phyloP scores from a whole-genome alignment of 64 coral and sea anemone species.

The Porites lutea region DNA sequence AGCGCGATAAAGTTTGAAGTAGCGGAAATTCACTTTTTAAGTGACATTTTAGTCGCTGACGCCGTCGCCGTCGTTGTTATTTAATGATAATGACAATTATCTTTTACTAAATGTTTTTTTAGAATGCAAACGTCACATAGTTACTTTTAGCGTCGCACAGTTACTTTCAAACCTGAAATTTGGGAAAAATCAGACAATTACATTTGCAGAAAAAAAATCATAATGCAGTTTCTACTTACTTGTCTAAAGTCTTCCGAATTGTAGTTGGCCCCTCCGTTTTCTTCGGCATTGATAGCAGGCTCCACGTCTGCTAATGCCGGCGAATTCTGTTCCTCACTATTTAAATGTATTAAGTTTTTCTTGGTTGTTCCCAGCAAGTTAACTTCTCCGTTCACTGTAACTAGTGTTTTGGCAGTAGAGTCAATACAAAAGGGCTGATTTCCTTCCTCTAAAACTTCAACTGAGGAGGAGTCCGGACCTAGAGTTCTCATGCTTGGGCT shows the following conservation, averaged over 20 bases:
- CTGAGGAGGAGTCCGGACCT: not conserved
- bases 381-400: not conserved
- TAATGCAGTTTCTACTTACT: not conserved
- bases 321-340: not conserved
- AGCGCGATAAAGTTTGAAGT: too few species aligned
- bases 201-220: too few species aligned
- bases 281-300: not conserved
- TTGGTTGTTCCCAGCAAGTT: not conserved
- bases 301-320: not conserved
- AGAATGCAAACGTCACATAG: too few species aligned
- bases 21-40: too few species aligned
- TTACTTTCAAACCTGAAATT: not conserved
- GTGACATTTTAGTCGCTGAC: too few species aligned
- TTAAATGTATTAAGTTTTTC: not conserved
- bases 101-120: too few species aligned
- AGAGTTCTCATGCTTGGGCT: not conserved
- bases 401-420: not conserved
- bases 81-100: too few species aligned
- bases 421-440: not conserved
- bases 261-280: not conserved
- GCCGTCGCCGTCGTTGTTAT: too few species aligned
- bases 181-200: too few species aligned
- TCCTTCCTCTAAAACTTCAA: constrained; percentile 41
- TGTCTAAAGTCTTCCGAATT: constrained; percentile 37
- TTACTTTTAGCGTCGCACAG: not conserved